Evolutionary conservation across 2,113 vertebrate genomes (phyloP).

Genomic region (Delphinapterus leucas): DNA sequence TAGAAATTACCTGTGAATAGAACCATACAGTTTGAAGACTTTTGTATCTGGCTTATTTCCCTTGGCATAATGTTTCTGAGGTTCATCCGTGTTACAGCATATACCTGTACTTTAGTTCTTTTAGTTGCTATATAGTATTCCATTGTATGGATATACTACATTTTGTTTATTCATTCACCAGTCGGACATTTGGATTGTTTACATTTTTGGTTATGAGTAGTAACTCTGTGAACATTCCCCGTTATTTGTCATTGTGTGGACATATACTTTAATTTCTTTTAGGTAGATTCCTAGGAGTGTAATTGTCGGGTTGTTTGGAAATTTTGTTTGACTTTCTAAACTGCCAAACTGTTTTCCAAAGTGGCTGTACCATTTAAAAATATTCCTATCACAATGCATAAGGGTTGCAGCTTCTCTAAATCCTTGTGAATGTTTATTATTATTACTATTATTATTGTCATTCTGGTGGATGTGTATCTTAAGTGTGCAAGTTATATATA

Average conservation of each 20-base stretch:
- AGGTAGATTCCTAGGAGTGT: neutral
- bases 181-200: neutral
- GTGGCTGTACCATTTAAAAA: neutral
- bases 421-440: neutral
- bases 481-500: neutral
- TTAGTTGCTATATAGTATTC: neutral
- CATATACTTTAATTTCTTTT: neutral
- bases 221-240: neutral
- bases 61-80: neutral
- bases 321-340: constrained; percentile 5
- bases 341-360: neutral
- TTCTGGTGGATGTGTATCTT: neutral
- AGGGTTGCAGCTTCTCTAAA: neutral
- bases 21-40: neutral
- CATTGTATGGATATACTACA: neutral
- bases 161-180: neutral
- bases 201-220: neutral
- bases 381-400: neutral
- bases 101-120: neutral
- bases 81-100: neutral
- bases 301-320: neutral
- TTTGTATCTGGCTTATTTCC: neutral
- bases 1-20: neutral
- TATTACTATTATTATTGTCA: neutral
- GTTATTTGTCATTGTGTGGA: neutral